These are phyloP conservation scores for Larimichthys crocea DNA, from an alignment of 2,113 vertebrate species.

Conservation along the genomic window DNA sequence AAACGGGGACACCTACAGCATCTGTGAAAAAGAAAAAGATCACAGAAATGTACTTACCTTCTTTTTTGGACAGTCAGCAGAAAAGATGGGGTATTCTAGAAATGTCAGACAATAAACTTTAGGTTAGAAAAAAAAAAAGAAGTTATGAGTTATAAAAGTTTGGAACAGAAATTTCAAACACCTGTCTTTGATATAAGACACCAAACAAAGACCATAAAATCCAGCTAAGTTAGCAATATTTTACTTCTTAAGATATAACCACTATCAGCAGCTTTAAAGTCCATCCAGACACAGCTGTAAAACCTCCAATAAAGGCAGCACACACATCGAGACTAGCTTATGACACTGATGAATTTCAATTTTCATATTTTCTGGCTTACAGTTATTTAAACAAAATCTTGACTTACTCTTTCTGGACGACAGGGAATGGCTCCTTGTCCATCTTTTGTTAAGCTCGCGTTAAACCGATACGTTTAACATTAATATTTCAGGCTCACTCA, in stretches of 20 bases:
- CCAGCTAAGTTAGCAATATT: not conserved
- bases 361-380: not conserved
- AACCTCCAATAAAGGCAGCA: not conserved
- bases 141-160: too few species aligned
- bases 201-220: not conserved
- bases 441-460: not conserved
- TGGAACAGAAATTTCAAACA: not conserved
- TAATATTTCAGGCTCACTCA: too few species aligned
- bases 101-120: not conserved
- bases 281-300: too few species aligned
- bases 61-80: not conserved
- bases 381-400: not conserved
- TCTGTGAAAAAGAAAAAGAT: not conserved
- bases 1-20: conserved; percentile 7
- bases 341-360: not conserved
- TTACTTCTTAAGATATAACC: not conserved
- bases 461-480: not conserved
- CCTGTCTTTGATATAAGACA: not conserved
- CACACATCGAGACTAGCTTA: not conserved
- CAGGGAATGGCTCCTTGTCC: too few species aligned
- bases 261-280: not conserved
- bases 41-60: not conserved
- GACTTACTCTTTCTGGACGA: too few species aligned
- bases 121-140: not conserved
- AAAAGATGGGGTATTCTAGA: not conserved